Conservation (phyloP, 2,797 vertebrate species). For the Poecilia gillii region DNA sequence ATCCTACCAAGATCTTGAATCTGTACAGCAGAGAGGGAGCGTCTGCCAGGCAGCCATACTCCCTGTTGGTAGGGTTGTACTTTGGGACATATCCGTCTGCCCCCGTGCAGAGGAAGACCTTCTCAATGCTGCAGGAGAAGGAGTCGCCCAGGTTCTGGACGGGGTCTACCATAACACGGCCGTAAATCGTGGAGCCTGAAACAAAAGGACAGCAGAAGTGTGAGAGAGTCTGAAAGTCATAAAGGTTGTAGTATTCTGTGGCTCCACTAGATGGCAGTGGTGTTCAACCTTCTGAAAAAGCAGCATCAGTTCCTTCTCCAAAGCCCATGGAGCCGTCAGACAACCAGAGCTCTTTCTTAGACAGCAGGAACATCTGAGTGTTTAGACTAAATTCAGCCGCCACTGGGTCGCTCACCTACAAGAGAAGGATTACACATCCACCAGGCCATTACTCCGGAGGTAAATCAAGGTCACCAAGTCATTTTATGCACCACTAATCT, state of each 20-base stretch:
- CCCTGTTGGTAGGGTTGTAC: slow-evolving; percentile 82
- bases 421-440: slow-evolving; percentile 3
- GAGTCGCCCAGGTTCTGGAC: slow-evolving; percentile 86
- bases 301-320: slow-evolving; percentile 83
- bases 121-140: slow-evolving; percentile 85
- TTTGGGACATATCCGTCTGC: slow-evolving; percentile 84
- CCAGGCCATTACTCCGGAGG: background rate
- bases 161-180: slow-evolving; percentile 84
- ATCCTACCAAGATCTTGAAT: slow-evolving; percentile 84
- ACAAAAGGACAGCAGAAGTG: background rate
- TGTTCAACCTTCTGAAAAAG: slow-evolving; percentile 84
- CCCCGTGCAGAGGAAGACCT: slow-evolving; percentile 86
- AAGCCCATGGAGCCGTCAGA: slow-evolving; percentile 89
- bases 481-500: background rate
- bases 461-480: background rate
- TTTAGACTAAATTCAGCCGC: slow-evolving; percentile 89
- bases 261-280: slow-evolving; percentile 50
- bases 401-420: slow-evolving; percentile 87
- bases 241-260: slow-evolving; percentile 22
- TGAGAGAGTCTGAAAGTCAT: background rate
- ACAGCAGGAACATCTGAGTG: slow-evolving; percentile 88
- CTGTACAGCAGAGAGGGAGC: slow-evolving; percentile 82
- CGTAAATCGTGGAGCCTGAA: slow-evolving; percentile 81
- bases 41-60: slow-evolving; percentile 83
- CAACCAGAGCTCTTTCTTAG: slow-evolving; percentile 86